A percentile compares a stretch with the other conserved stretches of the same genome.
phyloP scores from a whole-genome alignment of 1,140 invertebrate species.

The Gerris buenoi region DNA sequence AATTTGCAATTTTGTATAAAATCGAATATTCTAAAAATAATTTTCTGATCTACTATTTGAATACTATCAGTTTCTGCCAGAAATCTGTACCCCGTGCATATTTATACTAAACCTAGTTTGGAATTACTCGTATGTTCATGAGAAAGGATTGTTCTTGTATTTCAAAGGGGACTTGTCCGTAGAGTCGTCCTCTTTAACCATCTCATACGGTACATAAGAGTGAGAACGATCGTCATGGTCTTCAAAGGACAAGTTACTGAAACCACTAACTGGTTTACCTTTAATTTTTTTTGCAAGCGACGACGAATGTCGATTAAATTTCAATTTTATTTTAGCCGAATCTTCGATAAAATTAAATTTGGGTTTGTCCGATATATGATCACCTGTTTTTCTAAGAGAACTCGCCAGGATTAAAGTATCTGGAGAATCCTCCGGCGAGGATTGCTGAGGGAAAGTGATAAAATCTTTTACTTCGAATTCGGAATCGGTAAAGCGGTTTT shows the following conservation, averaged over 20 bases:
- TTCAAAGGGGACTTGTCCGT: slow-evolving; percentile 39
- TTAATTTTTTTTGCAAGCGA: slow-evolving; percentile 21
- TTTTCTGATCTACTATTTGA: no score
- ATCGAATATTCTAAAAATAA: no score
- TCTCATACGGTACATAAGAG: slow-evolving; percentile 39
- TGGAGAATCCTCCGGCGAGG: neutral
- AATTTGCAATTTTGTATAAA: no score
- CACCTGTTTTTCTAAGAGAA: neutral
- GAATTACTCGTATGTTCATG: slow-evolving; percentile 35
- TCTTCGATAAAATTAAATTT: slow-evolving; percentile 23
- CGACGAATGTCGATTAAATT: slow-evolving; percentile 20
- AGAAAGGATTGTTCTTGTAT: slow-evolving; percentile 49
- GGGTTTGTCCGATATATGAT: neutral
- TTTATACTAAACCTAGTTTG: no score
- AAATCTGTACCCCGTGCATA: no score
- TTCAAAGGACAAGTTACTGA: slow-evolving; percentile 66
- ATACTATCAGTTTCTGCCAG: no score
- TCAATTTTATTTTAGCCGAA: slow-evolving; percentile 26
- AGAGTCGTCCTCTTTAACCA: slow-evolving; percentile 35
- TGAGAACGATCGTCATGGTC: slow-evolving; percentile 35
- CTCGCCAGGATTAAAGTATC: slow-evolving; percentile 5
- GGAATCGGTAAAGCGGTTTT: slow-evolving; percentile 18
- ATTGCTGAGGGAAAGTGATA: slow-evolving; percentile 3
- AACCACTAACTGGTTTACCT: slow-evolving; percentile 32
- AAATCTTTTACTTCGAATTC: slow-evolving; percentile 16